Base-by-base conservation (phyloP, 2,113 vertebrate species). In the Pelodiscus sinensis region DNA sequence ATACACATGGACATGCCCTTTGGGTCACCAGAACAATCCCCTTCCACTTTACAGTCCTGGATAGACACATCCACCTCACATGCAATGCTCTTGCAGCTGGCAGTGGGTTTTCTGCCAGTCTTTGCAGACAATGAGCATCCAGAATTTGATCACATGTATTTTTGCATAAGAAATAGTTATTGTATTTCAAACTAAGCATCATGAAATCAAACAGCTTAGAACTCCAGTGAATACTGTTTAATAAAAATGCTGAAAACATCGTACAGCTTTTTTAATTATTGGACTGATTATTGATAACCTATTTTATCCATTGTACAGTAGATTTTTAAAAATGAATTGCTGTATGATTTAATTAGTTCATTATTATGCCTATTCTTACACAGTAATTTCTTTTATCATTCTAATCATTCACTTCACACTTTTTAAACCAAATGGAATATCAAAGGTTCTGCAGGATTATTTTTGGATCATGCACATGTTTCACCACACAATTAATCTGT, bases 331-430 rank as follows among this genome's bases (percentile, higher is more conserved):
- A 96, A 96, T 93, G 96, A 92, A 96, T 94, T 95, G 96, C 96
- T 95, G 94, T 92, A 92, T 94, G 89, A 89, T 96, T 97, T 97
- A 96, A 97, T 97, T 95, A 96, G 94, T 96, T 97, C 95, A 97
- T 93, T 94, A 97, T 93, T 94, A 96, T 95, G 94, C 96, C 96
- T 97, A 94, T 97, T 96, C 97, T 97, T 94, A 96, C 94, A 95
- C 2, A 38, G 96, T 93, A 95, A 91, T 89, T 93, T 97, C 96
- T 97, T 97, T 96, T 97, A 95, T 97, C 95, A 95, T 96, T 97
- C 96, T 94, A 97, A 97, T 94, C 94, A 96, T 95, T 96, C 95
- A 94, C 96, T 96, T 92, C 92, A 92, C 79, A 94, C 94, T 94
- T 94, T 90, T 92, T 84, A 93, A 93, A 94, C 93, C 90, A 94